A percentile compares a stretch with the other conserved stretches of the same genome.
Evolutionary conservation across 1,140 invertebrate species (phyloP).

Genomic region (Lepidurus couesii): DNA sequence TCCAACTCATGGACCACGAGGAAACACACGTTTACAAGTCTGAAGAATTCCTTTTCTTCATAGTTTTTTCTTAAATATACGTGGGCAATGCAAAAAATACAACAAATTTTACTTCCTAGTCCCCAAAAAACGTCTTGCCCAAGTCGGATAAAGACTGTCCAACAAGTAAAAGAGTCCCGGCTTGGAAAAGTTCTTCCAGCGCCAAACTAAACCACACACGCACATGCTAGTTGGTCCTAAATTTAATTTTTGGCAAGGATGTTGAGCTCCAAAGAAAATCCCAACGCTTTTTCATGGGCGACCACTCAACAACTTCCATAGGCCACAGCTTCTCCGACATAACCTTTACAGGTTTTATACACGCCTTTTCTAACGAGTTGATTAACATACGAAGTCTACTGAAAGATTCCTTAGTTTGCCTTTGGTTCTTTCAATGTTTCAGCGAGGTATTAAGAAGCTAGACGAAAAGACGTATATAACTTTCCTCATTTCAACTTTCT

Average conservation of each 20-base stretch:
- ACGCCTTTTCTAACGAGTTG: too few relatives aligned
- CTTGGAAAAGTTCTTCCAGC: neutral
- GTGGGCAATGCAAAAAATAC: too few relatives aligned
- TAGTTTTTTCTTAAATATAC: neutral
- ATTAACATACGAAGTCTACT: too few relatives aligned
- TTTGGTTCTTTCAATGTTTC: too few relatives aligned
- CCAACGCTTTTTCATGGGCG: neutral
- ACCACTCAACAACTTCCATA: neutral
- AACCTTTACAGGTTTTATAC: neutral
- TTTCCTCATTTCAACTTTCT: too few relatives aligned
- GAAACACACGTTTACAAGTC: neutral
- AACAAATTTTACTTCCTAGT: too few relatives aligned
- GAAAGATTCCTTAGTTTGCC: too few relatives aligned
- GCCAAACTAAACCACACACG: neutral
- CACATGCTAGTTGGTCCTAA: neutral
- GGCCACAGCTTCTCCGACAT: neutral
- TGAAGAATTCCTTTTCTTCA: neutral
- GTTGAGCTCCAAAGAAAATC: neutral
- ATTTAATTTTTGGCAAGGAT: slow-evolving; percentile 19
- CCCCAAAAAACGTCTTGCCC: too few relatives aligned
- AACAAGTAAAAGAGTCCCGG: neutral
- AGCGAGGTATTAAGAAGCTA: too few relatives aligned
- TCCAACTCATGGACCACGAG: neutral
- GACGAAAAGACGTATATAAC: too few relatives aligned
- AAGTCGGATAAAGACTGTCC: neutral